Evolutionary conservation across 1,140 invertebrate species (phyloP), one percentile per base, ranked within the genome.

Genomic region (Daktulosphaira vitifoliae): DNA sequence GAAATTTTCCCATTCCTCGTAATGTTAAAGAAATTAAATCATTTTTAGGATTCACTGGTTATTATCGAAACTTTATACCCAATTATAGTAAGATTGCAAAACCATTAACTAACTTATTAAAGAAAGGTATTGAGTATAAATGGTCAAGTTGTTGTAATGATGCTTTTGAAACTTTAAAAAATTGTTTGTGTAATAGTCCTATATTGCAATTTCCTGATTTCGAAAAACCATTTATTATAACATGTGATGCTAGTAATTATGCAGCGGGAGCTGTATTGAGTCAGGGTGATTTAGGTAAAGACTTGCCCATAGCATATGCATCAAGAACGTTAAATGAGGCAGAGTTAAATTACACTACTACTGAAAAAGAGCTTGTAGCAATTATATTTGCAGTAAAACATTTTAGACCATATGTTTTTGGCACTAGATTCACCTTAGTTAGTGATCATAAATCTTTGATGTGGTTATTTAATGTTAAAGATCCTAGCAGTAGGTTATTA

Each of bases 391-490:
- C n/a, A n/a, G n/a, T n/a, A n/a, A n/a, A n/a, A n/a, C n/a, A n/a
- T n/a, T n/a, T n/a, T n/a, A n/a, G n/a, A n/a, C n/a, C n/a, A n/a
- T n/a, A n/a, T n/a, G n/a, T n/a, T n/a, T n/a, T n/a, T n/a, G n/a
- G n/a, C n/a, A n/a, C n/a, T 39, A 39, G n/a, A n/a, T 6, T 81
- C 64, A 74, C 68, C 33, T 74, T 80, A 8, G 67, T 74, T 23
- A 81, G 78, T 0, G 80, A 82, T 66, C 78, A 81, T 56, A 73
- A 75, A 66, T 74, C 76, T 1, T 68, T 81, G 15, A 71, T 67
- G 48, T 81, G 76, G 73, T 68, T 82, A 15, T 71, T 73, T 25
- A 74, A 26, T 18, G 50, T 48, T 8, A 77, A 74, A 67, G 70
- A 76, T 42, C 66, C 65, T 0, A 65, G 46, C 26, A 52, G 56